Evolutionary conservation across 2,113 vertebrate genomes (phyloP).

Genomic region (Passerina amoena): DNA sequence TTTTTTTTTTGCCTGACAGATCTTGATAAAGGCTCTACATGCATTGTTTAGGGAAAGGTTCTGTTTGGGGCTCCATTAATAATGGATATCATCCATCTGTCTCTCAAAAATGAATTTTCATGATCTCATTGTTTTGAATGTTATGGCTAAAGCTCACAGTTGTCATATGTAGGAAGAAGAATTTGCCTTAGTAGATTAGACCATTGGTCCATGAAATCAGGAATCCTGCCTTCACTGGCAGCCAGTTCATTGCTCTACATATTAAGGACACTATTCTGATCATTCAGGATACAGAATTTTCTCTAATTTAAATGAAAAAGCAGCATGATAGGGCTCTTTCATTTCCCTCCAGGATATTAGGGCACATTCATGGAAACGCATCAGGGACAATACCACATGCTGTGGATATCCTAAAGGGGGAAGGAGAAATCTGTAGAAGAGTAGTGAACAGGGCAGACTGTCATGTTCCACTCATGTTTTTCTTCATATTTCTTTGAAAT

Average conservation of each 20-base stretch:
- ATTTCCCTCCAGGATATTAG: slow-evolving; percentile 68
- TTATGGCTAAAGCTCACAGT: slow-evolving; percentile 53
- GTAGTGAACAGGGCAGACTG: background rate
- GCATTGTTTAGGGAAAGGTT: slow-evolving; percentile 43
- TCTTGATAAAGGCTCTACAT: slow-evolving; percentile 44
- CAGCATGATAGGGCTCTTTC: slow-evolving; percentile 45
- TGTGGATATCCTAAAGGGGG: slow-evolving; percentile 6
- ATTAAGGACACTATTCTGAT: slow-evolving; percentile 28
- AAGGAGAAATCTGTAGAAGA: slow-evolving; percentile 1
- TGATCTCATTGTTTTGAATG: slow-evolving; percentile 60
- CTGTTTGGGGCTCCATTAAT: slow-evolving; percentile 65
- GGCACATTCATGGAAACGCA: background rate
- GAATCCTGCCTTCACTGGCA: slow-evolving; percentile 12
- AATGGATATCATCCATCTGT: slow-evolving; percentile 73
- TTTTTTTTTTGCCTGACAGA: background rate
- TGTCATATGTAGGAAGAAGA: slow-evolving; percentile 52
- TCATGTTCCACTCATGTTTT: background rate
- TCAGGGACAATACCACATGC: slow-evolving; percentile 7
- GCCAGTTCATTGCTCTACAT: background rate
- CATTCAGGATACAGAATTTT: slow-evolving; percentile 7
- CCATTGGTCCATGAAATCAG: slow-evolving; percentile 60
- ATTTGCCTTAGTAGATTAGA: slow-evolving; percentile 61
- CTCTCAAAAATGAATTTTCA: slow-evolving; percentile 71
- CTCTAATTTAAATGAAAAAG: slow-evolving; percentile 61
- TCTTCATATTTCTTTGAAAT: slow-evolving; percentile 23